A percentile compares a stretch with the other conserved stretches of the same genome.
These are phyloP conservation scores for Actenoides lindsayi DNA, from an alignment of 2,113 vertebrate genomes.

Conservation along the genomic window DNA sequence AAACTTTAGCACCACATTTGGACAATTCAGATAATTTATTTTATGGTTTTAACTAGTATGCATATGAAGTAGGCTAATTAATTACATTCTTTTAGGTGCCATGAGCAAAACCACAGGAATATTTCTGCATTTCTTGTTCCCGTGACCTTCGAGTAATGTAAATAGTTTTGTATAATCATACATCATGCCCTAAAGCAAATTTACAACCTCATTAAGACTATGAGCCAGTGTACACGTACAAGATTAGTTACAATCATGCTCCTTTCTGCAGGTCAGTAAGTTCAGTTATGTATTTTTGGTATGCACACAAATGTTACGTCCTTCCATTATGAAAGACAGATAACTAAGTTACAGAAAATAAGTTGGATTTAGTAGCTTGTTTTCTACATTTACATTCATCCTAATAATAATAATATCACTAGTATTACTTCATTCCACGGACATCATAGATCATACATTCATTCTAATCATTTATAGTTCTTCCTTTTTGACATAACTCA, in stretches of 20 bases:
- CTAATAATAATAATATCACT: not conserved
- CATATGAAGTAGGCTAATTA: not conserved
- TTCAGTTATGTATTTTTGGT: not conserved
- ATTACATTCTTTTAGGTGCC: not conserved
- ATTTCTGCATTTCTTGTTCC: not conserved
- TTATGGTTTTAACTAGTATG: not conserved
- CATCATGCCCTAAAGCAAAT: not conserved
- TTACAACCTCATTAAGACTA: not conserved
- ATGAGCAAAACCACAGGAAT: not conserved
- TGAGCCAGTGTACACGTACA: not conserved
- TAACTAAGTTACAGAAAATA: not conserved
- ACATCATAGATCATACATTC: not conserved
- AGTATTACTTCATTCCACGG: not conserved
- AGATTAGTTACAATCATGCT: not conserved
- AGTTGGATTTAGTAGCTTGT: not conserved
- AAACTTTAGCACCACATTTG: not conserved
- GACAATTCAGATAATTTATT: not conserved
- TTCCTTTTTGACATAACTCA: constrained; percentile 19
- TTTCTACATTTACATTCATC: constrained; percentile 6
- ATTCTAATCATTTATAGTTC: not conserved
- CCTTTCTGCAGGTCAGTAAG: not conserved
- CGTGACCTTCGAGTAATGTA: not conserved
- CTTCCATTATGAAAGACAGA: not conserved
- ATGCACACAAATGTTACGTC: not conserved
- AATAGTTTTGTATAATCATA: not conserved